Evolutionary conservation across 2,113 vertebrate species (phyloP).

Genomic region (Sceloporus undulatus): DNA sequence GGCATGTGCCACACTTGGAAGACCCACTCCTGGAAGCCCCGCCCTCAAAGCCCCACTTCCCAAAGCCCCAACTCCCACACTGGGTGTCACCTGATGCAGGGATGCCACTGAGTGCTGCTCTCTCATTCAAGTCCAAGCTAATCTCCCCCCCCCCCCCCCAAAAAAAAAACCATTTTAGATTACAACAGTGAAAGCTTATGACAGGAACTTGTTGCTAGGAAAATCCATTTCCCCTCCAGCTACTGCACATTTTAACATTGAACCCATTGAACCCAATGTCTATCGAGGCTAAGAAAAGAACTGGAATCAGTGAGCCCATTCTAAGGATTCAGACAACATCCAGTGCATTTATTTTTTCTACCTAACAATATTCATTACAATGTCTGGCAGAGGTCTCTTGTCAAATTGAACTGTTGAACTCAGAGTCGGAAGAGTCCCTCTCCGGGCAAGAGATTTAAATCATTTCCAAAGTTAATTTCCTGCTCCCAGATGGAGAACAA

Average conservation of each 20-base stretch:
- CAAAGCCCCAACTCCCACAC: too few species aligned
- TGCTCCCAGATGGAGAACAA: slow-evolving; percentile 78
- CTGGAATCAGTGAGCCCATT: neutral
- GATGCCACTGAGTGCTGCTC: too few species aligned
- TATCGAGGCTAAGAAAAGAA: slow-evolving; percentile 21
- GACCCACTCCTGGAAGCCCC: too few species aligned
- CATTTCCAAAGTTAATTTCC: slow-evolving; percentile 82
- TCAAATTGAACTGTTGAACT: slow-evolving; percentile 81
- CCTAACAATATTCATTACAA: slow-evolving; percentile 64
- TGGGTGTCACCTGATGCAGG: too few species aligned
- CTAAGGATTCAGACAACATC: slow-evolving; percentile 52
- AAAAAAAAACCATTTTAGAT: too few species aligned
- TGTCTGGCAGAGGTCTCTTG: slow-evolving; percentile 56
- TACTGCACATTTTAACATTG: slow-evolving; percentile 1
- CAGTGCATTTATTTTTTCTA: slow-evolving; percentile 62
- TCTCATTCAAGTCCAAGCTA: too few species aligned
- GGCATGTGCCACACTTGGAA: too few species aligned
- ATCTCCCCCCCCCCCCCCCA: too few species aligned
- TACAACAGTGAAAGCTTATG: too few species aligned
- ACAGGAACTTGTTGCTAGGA: too few species aligned
- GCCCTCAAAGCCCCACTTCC: too few species aligned
- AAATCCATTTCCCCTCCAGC: too few species aligned
- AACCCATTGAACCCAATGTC: slow-evolving; percentile 37
- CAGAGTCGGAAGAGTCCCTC: slow-evolving; percentile 72
- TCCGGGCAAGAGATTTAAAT: slow-evolving; percentile 78